These are phyloP conservation scores for Mycalesis mineus DNA, from an alignment of 2,888 invertebrate genomes.

Conservation along the genomic window DNA sequence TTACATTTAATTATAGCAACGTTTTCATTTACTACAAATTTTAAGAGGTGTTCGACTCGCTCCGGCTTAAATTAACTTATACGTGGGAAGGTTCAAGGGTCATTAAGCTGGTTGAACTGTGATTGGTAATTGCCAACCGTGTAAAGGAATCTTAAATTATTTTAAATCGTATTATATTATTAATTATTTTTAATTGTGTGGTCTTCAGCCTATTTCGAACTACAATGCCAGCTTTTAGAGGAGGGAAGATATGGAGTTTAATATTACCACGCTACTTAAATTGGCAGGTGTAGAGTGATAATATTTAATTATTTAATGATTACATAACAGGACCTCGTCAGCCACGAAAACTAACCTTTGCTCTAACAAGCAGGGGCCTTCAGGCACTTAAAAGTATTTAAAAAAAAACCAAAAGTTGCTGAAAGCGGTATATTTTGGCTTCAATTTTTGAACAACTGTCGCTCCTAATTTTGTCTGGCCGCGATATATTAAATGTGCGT, in stretches of 20 bases:
- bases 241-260: too few species aligned
- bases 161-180: too few species aligned
- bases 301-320: too few species aligned
- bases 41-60: conserved; percentile 21
- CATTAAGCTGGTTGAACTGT: background rate
- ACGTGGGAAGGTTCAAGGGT: conserved; percentile 4
- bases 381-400: too few species aligned
- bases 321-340: too few species aligned
- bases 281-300: too few species aligned
- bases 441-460: conserved; percentile 6
- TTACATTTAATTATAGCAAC: conserved; percentile 43
- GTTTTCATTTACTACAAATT: conserved; percentile 39
- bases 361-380: too few species aligned
- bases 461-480: background rate
- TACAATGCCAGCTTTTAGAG: too few species aligned
- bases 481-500: conserved; percentile 12
- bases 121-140: background rate
- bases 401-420: background rate
- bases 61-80: conserved; percentile 16
- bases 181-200: too few species aligned
- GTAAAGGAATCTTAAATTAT: background rate
- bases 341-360: too few species aligned
- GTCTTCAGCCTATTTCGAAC: too few species aligned
- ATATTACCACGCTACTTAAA: too few species aligned
- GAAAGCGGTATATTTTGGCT: background rate